Evolutionary conservation across 2,888 invertebrate species (phyloP), one percentile per base, ranked within the genome.

Genomic region (Meiosimyza decipiens): DNA sequence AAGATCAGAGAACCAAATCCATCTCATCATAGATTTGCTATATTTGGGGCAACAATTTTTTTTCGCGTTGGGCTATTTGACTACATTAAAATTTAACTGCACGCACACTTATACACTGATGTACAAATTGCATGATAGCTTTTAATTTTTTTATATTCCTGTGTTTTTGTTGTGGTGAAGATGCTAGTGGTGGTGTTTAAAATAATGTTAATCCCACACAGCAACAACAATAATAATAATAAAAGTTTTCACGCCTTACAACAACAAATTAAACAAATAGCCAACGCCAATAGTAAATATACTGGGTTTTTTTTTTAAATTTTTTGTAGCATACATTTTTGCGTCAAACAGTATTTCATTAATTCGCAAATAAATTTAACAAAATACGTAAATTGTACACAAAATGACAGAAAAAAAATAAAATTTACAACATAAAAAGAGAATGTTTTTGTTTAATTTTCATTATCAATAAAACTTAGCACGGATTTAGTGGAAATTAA

Each of bases 401-500:
- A 22, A 59, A 59, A 40, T 40, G 40, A 40, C 59, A 59, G 13
- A n/a, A 59, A 59, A 59, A 18, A 16, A 9, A 6, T 16, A 28
- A 59, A 59, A 59, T 18, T 40, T 40, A 18, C 13, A 59, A 63
- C 15, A 47, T 5, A n/a, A 49, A 49, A 16, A 16, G 16, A 65
- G 57, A 64, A 71, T 64, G 65, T 71, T 71, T 71, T 71, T 71
- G 47, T 65, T 71, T 71, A 57, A 71, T 57, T 64, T 71, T 55
- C 65, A 57, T 71, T 71, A 65, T 71, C 64, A 63, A 71, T 60
- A 50, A 69, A 59, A 49, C 49, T 64, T 16, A 16, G 64, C 64
- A 47, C 5, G 64, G 50, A 64, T 64, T 64, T 64, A 64, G 64
- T 50, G 50, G 18, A 18, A 64, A 64, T 64, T 50, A 64, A 28